Evolutionary conservation across 2,797 vertebrate genomes (phyloP).

Genomic region (Steatocranus sp.): DNA sequence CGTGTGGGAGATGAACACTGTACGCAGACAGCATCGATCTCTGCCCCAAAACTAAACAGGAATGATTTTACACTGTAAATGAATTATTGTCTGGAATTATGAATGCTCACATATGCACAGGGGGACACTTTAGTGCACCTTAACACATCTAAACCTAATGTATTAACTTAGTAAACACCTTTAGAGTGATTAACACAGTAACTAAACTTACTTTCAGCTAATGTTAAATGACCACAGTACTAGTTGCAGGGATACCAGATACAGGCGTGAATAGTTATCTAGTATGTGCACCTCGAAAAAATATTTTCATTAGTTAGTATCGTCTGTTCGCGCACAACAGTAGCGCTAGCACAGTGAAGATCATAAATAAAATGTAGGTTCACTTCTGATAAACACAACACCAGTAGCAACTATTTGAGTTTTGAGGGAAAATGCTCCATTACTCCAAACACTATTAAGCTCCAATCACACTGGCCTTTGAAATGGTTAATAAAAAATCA

Average conservation of each 20-base stretch:
- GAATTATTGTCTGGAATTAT: neutral
- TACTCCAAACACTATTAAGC: neutral
- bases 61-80: neutral
- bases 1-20: too few relatives aligned
- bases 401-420: neutral
- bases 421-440: neutral
- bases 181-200: neutral
- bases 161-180: neutral
- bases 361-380: neutral
- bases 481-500: rapidly evolving
- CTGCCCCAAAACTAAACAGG: too few relatives aligned
- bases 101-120: neutral
- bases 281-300: neutral
- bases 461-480: neutral
- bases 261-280: neutral
- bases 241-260: neutral
- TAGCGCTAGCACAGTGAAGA: neutral
- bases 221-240: neutral
- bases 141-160: neutral
- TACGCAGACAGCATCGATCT: too few relatives aligned
- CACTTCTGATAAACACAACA: neutral
- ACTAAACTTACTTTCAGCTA: neutral
- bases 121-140: neutral
- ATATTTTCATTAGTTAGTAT: rapidly evolving
- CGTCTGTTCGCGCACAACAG: neutral